These are phyloP conservation scores for Neoscelio sp. DNA, from an alignment of 2,888 invertebrate species.

Conservation along the genomic window DNA sequence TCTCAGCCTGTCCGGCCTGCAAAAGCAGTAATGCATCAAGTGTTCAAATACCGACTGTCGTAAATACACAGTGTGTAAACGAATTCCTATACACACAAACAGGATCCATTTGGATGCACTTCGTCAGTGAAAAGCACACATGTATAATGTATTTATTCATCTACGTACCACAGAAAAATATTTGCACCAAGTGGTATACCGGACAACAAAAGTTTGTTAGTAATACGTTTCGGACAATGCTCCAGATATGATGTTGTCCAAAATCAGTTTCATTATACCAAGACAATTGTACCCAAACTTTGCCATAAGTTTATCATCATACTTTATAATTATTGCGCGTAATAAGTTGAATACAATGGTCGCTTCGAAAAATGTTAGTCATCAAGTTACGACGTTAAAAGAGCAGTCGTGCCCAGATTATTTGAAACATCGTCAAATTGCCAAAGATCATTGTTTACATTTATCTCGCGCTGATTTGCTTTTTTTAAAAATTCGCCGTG, in stretches of 20 bases:
- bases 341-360: conserved; percentile 14
- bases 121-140: conserved; percentile 60
- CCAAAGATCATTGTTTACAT: conserved; percentile 7
- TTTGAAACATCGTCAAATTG: neutral
- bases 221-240: conserved; percentile 59
- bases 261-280: conserved; percentile 42
- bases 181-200: conserved; percentile 49
- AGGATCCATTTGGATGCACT: conserved; percentile 60
- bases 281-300: conserved; percentile 49
- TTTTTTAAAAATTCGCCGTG: neutral
- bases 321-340: conserved; percentile 37
- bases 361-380: conserved; percentile 11
- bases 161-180: conserved; percentile 53
- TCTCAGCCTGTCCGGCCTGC: conserved; percentile 55
- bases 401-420: neutral
- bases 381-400: neutral
- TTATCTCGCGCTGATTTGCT: neutral
- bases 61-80: conserved; percentile 65
- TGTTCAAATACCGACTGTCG: conserved; percentile 64
- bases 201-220: conserved; percentile 67
- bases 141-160: conserved; percentile 68
- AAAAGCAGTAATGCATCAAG: conserved; percentile 66
- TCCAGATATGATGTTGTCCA: conserved; percentile 30
- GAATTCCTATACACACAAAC: conserved; percentile 59
- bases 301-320: conserved; percentile 37